These are phyloP conservation scores for Sebastes iracundus DNA, from an alignment of 2,797 vertebrate genomes.

Conservation along the genomic window DNA sequence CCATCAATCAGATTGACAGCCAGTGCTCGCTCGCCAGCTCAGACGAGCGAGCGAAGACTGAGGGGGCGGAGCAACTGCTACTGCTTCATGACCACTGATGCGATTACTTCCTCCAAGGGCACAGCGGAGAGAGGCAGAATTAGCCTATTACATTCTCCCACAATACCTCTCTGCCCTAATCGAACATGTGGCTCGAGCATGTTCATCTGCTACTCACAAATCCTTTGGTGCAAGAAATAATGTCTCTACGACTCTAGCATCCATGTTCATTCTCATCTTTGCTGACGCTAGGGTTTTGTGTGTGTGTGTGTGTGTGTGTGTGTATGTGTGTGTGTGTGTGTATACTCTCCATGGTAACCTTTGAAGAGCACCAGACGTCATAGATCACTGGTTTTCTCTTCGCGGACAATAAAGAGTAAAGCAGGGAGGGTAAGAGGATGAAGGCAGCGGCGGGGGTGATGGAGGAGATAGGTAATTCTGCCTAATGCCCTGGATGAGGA, in stretches of 20 bases:
- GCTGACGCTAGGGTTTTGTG: constrained; percentile 12
- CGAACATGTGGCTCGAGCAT: constrained; percentile 5
- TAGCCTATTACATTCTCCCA: constrained; percentile 47
- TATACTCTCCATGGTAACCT: constrained; percentile 48
- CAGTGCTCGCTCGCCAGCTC: constrained; percentile 1
- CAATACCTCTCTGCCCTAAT: constrained; percentile 5
- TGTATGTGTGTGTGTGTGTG: neutral
- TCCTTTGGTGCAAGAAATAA: neutral
- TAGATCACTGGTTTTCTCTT: constrained; percentile 56
- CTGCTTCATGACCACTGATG: constrained; percentile 60
- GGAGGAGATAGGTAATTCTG: constrained; percentile 57
- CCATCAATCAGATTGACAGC: constrained; percentile 68
- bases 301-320: neutral
- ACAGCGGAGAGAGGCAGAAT: constrained; percentile 19
- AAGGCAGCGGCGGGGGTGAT: constrained; percentile 34
- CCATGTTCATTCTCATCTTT: constrained; percentile 7
- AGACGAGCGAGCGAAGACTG: constrained; percentile 23
- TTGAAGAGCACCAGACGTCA: constrained; percentile 56
- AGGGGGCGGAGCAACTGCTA: constrained; percentile 37
- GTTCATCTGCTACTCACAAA: neutral
- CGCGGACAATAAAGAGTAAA: constrained; percentile 16
- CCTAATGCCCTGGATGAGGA: constrained; percentile 42
- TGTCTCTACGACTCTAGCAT: neutral
- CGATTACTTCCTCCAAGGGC: constrained; percentile 61
- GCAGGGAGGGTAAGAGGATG: constrained; percentile 40